Conservation (phyloP, 1,140 invertebrate species). For the Ctenoplectra terminalis region DNA sequence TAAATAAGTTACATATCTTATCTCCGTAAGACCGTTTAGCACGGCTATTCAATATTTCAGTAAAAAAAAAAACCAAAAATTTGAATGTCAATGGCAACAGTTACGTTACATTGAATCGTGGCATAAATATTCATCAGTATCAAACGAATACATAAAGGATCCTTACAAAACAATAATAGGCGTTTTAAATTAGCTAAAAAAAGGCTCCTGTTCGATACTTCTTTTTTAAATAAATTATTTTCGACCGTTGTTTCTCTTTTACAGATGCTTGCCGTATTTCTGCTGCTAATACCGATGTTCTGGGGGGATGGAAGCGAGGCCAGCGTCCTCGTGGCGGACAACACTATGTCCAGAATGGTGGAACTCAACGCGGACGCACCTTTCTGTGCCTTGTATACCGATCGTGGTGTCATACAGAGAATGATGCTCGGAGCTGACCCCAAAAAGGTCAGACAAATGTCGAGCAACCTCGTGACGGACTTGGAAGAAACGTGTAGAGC, state of each 20-base stretch:
- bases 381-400: conserved; percentile 85
- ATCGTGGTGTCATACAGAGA: conserved; percentile 85
- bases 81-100: background rate
- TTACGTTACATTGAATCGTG: background rate
- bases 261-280: conserved; percentile 69
- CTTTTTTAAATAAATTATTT: background rate
- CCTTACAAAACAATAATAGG: background rate
- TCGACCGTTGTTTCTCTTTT: background rate
- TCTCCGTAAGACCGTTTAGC: background rate
- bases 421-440: conserved; percentile 85
- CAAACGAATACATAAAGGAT: too few species aligned
- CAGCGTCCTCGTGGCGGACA: conserved; percentile 85
- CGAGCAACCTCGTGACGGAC: conserved; percentile 84
- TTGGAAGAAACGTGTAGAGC: conserved; percentile 85
- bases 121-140: background rate
- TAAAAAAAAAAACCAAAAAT: background rate
- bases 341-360: conserved; percentile 86
- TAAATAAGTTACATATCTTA: background rate
- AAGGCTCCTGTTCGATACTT: background rate
- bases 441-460: conserved; percentile 85
- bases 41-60: background rate
- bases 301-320: conserved; percentile 47
- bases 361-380: conserved; percentile 85
- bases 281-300: conserved; percentile 51
- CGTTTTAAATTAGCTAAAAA: background rate